Conservation (phyloP, 1,140 invertebrate genomes). For the Eriosoma lanigerum region DNA sequence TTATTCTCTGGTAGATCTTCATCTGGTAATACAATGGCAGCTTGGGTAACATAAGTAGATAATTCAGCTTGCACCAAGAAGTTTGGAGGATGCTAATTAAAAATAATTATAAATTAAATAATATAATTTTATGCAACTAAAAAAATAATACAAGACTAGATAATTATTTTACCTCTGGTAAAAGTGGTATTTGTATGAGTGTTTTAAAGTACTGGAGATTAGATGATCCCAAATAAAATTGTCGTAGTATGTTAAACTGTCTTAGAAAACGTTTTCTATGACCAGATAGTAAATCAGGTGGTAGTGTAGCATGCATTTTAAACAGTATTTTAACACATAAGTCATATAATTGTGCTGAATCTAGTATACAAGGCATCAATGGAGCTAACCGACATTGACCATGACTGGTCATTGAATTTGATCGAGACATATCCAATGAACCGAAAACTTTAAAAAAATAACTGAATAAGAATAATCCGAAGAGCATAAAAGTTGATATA, state of each 20-base stretch:
- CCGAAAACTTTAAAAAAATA: conserved; percentile 75
- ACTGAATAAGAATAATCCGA: conserved; percentile 51
- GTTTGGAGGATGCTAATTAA: conserved; percentile 83
- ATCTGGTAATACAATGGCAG: conserved; percentile 81
- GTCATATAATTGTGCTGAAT: conserved; percentile 95
- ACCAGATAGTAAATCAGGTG: conserved; percentile 85
- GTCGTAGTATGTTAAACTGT: conserved; percentile 85
- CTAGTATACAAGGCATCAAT: conserved; percentile 95
- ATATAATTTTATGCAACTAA: neutral
- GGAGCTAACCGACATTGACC: conserved; percentile 96
- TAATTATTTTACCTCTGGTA: conserved; percentile 74
- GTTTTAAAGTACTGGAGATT: conserved; percentile 97
- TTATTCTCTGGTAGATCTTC: conserved; percentile 59
- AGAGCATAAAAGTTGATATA: neutral
- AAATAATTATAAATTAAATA: conserved; percentile 53
- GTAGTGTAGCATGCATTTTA: conserved; percentile 86
- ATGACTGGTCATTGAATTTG: conserved; percentile 95
- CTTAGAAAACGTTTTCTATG: conserved; percentile 89
- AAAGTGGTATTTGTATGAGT: conserved; percentile 86
- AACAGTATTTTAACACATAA: conserved; percentile 95
- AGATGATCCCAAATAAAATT: conserved; percentile 90
- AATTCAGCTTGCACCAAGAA: conserved; percentile 92
- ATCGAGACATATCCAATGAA: conserved; percentile 87
- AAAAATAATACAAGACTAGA: neutral
- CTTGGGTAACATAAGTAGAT: conserved; percentile 88